Base-by-base conservation (phyloP, 2,888 invertebrate genomes). In the Hemistola chrysoprasaria region DNA sequence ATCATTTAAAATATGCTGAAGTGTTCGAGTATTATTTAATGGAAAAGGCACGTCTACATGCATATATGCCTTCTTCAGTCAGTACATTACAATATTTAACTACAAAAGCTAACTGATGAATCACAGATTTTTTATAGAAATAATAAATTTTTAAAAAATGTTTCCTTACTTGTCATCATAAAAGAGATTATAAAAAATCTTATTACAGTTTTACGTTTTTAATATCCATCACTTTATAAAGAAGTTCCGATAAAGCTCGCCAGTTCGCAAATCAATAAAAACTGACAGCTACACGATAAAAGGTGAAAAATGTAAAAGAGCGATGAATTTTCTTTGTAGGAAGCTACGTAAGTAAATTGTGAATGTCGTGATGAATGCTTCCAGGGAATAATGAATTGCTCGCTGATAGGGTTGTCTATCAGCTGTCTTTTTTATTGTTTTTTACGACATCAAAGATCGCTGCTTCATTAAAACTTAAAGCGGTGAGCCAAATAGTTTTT, bases 311-410 rank as follows among this genome's bases (percentile, higher is more conserved):
- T 41, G 31, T 42, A 39, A 32, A 47, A 37, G 38, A 39, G 28
- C 45, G 45, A 46, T 40, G 41, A 46, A 47, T 48, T 50, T 43
- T 39, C 41, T 46, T 45, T 43, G 40, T 50, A 37, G 40, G 35
- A 36, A 24, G 42, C 35, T 28, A 28, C 35, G 22, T 42, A 40
- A 36, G 39, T 47, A 49, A 51, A 45, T 47, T 47, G 46, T 43
- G 47, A 47, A 42, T 44, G 39, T 44, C 41, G 47, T 49, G 49
- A 54, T 54, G 45, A 49, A 54, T 49, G 44, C 43, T 46, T 30
- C 24, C 22, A 4, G 35, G 41, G 38, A 27, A 47, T 54, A 50
- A 54, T 54, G 47, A 54, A 54, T 54, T 39, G 51, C 34, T 6
- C 9, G 33, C 38, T 24, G 39, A 30, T 39, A 52, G 42, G 45